Conservation (phyloP, 1,140 invertebrate species). For the Ditylenchus dipsaci region DNA sequence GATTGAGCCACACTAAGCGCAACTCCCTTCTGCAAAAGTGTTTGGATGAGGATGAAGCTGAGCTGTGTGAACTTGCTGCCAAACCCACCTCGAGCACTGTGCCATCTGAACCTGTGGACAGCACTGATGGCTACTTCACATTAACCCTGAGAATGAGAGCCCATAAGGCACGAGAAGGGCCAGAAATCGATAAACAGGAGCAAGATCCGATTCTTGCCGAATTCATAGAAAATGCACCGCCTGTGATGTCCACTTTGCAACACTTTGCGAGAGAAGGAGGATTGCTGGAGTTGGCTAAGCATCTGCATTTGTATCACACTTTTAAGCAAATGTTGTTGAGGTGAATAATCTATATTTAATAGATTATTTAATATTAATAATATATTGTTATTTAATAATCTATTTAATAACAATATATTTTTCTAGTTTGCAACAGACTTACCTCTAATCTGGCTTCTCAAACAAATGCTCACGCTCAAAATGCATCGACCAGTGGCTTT, state of each 20-base stretch:
- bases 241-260: conserved; percentile 19
- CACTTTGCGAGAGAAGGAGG: conserved; percentile 28
- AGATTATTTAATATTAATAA: too few species aligned
- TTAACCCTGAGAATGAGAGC: conserved; percentile 2
- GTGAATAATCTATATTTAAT: too few species aligned
- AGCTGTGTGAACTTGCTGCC: background rate
- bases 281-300: conserved; percentile 12
- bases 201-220: background rate
- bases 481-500: too few species aligned
- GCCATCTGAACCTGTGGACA: too few species aligned
- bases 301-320: conserved; percentile 12
- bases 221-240: background rate
- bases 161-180: background rate
- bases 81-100: too few species aligned
- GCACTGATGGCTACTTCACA: background rate
- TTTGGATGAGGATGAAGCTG: conserved; percentile 12
- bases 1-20: conserved; percentile 5
- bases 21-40: conserved; percentile 17
- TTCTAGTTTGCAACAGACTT: too few species aligned
- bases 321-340: background rate
- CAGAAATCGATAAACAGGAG: background rate
- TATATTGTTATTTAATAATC: too few species aligned
- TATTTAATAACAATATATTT: too few species aligned
- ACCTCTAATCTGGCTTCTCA: too few species aligned
- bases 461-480: too few species aligned